These are phyloP conservation scores for Oncorhynchus masou DNA, from an alignment of 2,113 vertebrate genomes.

Conservation along the genomic window DNA sequence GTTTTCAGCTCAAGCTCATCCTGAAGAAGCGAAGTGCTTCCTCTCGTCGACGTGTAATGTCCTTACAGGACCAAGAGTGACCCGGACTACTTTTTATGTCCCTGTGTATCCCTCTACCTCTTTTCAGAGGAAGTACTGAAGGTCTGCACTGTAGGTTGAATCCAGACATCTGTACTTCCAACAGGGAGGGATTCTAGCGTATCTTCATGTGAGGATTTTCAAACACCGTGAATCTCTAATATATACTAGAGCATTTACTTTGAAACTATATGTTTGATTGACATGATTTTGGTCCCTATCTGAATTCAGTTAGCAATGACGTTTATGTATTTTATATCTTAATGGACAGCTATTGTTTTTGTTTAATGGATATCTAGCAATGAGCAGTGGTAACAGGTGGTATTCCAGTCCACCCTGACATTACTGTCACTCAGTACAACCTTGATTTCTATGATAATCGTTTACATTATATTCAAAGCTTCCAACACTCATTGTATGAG, in stretches of 20 bases:
- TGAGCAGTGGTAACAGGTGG: slow-evolving; percentile 15
- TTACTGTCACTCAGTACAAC: slow-evolving; percentile 24
- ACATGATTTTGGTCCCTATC: background rate
- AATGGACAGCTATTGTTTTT: too few species aligned
- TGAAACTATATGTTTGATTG: background rate
- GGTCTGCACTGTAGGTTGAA: background rate
- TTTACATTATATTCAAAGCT: slow-evolving; percentile 8
- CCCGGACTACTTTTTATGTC: slow-evolving; percentile 69
- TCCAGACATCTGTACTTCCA: slow-evolving; percentile 33
- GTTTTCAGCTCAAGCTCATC: slow-evolving; percentile 82
- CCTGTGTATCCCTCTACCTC: slow-evolving; percentile 42
- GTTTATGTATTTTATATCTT: too few species aligned
- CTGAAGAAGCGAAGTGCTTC: slow-evolving; percentile 82
- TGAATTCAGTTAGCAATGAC: background rate
- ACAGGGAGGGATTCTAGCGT: slow-evolving; percentile 49
- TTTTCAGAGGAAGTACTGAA: background rate
- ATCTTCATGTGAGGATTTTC: slow-evolving; percentile 43
- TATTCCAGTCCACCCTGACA: background rate
- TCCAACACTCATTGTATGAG: too few species aligned
- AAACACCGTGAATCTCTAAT: background rate
- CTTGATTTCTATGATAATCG: slow-evolving; percentile 80
- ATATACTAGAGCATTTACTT: background rate
- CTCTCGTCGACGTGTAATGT: slow-evolving; percentile 72
- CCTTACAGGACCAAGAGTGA: slow-evolving; percentile 80
- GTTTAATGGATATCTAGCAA: too few species aligned